Conservation (phyloP, 2,797 vertebrate genomes). For the Lateolabrax maculatus region DNA sequence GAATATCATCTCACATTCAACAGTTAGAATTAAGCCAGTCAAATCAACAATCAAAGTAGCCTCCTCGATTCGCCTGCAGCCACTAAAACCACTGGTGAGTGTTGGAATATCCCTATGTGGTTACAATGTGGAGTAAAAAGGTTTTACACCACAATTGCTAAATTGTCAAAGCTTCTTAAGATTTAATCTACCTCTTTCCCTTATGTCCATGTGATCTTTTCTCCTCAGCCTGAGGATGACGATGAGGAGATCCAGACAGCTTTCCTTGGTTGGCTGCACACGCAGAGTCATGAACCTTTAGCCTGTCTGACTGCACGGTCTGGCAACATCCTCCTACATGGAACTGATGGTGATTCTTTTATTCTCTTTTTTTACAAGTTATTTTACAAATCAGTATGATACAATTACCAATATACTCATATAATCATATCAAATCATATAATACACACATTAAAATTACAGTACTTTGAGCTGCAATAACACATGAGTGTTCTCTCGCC, state of each 20-base stretch:
- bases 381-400: slow-evolving; percentile 6
- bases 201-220: slow-evolving; percentile 30
- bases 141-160: not conserved
- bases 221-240: slow-evolving; percentile 79
- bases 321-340: slow-evolving; percentile 83
- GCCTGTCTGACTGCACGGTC: slow-evolving; percentile 88
- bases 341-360: slow-evolving; percentile 84
- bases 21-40: slow-evolving; percentile 90
- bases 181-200: not conserved
- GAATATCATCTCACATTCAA: slow-evolving; percentile 87
- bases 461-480: slow-evolving; percentile 4
- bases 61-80: slow-evolving; percentile 86
- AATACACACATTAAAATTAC: not conserved
- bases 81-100: slow-evolving; percentile 88
- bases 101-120: not conserved
- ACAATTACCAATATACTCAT: not conserved
- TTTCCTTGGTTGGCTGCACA: slow-evolving; percentile 92
- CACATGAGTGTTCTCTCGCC: not conserved
- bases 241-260: slow-evolving; percentile 88
- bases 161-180: not conserved
- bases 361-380: slow-evolving; percentile 3
- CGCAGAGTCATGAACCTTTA: slow-evolving; percentile 85
- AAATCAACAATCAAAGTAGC: slow-evolving; percentile 89
- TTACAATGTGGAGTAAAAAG: not conserved
- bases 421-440: slow-evolving; percentile 15